A percentile compares a stretch with the other conserved stretches of the same genome.
Evolutionary conservation across 2,113 vertebrate genomes (phyloP).

Genomic region (Passer domesticus): DNA sequence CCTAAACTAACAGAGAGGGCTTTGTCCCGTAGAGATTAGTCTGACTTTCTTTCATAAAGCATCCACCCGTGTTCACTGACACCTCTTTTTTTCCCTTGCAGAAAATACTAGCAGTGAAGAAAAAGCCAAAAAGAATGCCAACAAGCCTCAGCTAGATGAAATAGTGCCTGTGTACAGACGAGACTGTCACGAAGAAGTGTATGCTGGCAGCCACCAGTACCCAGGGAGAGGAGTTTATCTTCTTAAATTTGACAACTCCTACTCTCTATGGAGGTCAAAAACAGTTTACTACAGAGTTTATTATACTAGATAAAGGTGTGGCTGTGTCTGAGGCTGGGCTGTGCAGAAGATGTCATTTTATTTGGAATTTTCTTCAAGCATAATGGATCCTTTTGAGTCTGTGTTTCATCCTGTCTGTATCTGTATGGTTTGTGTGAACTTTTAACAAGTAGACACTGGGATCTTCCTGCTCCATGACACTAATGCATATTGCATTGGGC

Average conservation of each 20-base stretch:
- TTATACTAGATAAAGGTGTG: constrained; percentile 94
- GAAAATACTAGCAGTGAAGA: constrained; percentile 85
- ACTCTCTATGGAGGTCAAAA: constrained; percentile 98
- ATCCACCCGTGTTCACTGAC: background rate
- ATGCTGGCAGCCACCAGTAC: constrained; percentile 98
- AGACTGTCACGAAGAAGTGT: constrained; percentile 98
- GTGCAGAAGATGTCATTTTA: constrained; percentile 70
- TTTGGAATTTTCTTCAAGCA: constrained; percentile 70
- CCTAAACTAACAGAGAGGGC: background rate
- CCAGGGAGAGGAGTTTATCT: constrained; percentile 96
- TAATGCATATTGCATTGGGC: constrained; percentile 68
- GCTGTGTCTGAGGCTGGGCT: constrained; percentile 73
- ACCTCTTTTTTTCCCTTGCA: constrained; percentile 40
- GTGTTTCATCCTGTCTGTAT: constrained; percentile 63
- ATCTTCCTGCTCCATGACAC: constrained; percentile 63
- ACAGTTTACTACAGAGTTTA: constrained; percentile 99
- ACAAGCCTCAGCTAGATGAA: constrained; percentile 95
- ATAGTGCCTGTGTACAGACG: constrained; percentile 98
- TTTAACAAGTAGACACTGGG: constrained; percentile 61
- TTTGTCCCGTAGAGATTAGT: background rate
- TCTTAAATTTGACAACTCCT: constrained; percentile 99
- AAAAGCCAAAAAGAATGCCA: constrained; percentile 91
- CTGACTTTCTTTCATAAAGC: background rate
- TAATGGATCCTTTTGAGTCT: constrained; percentile 70
- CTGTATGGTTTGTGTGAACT: constrained; percentile 70